Percentiles rank a stretch among this genome's conserved stretches.
These are phyloP conservation scores for Galago senegalensis DNA, from an alignment of 2,797 vertebrate species.

Conservation along the genomic window DNA sequence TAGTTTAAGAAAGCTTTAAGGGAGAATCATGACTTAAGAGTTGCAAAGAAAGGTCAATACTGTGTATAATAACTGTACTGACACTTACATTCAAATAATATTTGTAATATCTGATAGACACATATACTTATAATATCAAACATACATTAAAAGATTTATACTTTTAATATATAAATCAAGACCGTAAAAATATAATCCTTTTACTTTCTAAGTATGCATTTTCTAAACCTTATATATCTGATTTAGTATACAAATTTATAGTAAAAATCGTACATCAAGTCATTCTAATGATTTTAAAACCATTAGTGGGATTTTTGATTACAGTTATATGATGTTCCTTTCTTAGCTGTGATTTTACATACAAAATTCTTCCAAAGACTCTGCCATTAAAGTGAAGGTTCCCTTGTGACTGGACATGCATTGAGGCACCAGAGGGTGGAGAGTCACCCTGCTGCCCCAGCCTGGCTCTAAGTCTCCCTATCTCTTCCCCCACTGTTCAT, in stretches of 20 bases:
- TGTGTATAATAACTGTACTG: not conserved
- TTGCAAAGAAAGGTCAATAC: not conserved
- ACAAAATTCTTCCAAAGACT: not conserved
- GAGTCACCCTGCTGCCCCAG: not conserved
- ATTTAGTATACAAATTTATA: not conserved
- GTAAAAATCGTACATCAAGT: not conserved
- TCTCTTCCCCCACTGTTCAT: not conserved
- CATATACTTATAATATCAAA: not conserved
- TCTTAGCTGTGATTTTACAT: not conserved
- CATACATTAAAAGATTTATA: not conserved
- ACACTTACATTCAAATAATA: not conserved
- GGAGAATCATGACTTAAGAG: not conserved
- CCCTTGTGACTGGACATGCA: not conserved
- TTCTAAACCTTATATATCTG: not conserved
- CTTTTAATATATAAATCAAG: not conserved
- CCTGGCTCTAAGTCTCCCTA: not conserved
- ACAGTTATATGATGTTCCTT: not conserved
- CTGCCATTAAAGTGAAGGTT: not conserved
- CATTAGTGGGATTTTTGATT: not conserved
- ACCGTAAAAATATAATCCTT: slow-evolving; percentile 5
- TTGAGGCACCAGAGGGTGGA: not conserved
- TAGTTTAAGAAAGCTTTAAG: not conserved
- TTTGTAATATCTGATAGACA: not conserved
- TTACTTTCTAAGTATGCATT: slow-evolving; percentile 3
- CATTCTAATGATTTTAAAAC: slow-evolving; percentile 41